Base-by-base conservation (phyloP, 2,797 vertebrate species). In the Adrianichthys oophorus region DNA sequence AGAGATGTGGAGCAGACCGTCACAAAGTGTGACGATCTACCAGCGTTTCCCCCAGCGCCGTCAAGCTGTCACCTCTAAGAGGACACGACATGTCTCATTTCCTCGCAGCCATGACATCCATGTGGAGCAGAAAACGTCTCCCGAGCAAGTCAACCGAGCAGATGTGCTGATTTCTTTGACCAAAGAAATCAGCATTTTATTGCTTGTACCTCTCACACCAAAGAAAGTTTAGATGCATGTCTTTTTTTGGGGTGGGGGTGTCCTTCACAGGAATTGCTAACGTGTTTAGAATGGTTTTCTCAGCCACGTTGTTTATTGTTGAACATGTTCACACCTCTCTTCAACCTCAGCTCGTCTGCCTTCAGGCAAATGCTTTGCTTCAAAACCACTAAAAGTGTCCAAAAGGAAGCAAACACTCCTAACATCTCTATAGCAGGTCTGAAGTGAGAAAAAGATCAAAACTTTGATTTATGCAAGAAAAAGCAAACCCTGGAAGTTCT, bases 81-180 rank as follows among this genome's bases (percentile, higher is more conserved):
- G 70, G 64, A 85, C 48, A 45, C 67, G 59, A 78, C 78, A 76
- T 53, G 56, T 81, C 51, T 58, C 57, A 76, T 68, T 74, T 74
- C 62, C 64, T 79, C 59, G 59, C 32, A 29, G 46, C 48, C 17
- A 24, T 50, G 48, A 54, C 68, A 50, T 19, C 70, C 24, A 59
- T 41, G 10, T 5, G 59, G 46, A 74, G 46, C 32, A 56, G 59
- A 72, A 62, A 79, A 68, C 59, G 51, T 68, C 69, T n/a, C 17
- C 4, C 43, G 26, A 7, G 3, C 43, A 32, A 12, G 57, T 57
- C 1, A 50, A 42, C 15, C 32, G 42, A 13, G 14, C 16, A 57
- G 4, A 52, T 46, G 16, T 44, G 47, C 29, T 16, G 19, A 21
- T 21, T 21, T 21, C 19, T 21, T 21, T 32, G 8, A 32, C 29